These are phyloP conservation scores for Epinephelus fuscoguttatus DNA, from an alignment of 2,113 vertebrate genomes.

Conservation along the genomic window DNA sequence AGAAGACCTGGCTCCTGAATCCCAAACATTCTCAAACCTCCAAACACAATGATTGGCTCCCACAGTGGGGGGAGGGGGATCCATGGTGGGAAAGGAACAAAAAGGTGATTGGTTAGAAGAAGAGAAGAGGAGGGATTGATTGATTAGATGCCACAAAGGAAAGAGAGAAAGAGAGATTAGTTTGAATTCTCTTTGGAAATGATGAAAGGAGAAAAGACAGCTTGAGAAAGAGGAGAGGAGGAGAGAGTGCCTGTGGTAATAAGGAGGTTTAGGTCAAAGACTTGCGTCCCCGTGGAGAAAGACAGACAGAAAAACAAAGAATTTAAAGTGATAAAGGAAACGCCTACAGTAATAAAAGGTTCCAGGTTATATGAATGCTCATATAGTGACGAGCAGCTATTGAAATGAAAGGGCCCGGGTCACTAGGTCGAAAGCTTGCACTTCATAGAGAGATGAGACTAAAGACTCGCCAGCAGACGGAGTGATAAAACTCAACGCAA, in stretches of 20 bases:
- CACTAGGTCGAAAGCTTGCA: background rate
- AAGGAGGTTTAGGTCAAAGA: constrained; percentile 30
- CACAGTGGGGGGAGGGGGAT: background rate
- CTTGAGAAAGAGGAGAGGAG: background rate
- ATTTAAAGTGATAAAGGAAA: background rate
- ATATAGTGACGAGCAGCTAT: background rate
- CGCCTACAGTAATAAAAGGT: constrained; percentile 9
- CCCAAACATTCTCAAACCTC: constrained; percentile 22
- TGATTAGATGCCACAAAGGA: constrained; percentile 52
- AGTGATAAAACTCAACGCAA: background rate
- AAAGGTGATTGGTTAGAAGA: constrained; percentile 10
- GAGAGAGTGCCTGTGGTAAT: constrained; percentile 10
- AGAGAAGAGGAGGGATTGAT: constrained; percentile 9
- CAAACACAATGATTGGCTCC: constrained; percentile 24
- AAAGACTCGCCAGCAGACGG: constrained; percentile 14
- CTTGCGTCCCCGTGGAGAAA: background rate
- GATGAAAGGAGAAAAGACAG: constrained; percentile 10
- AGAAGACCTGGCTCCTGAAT: background rate
- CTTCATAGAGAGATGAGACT: constrained; percentile 18
- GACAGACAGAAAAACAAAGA: constrained; percentile 1
- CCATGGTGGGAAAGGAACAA: constrained; percentile 20
- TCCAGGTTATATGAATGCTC: constrained; percentile 14
- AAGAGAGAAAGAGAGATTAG: constrained; percentile 41
- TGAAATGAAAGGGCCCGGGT: constrained; percentile 21
- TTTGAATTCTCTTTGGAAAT: constrained; percentile 29